phyloP scores from a whole-genome alignment of 2,888 invertebrate genomes.

The Argyresthia albistria region DNA sequence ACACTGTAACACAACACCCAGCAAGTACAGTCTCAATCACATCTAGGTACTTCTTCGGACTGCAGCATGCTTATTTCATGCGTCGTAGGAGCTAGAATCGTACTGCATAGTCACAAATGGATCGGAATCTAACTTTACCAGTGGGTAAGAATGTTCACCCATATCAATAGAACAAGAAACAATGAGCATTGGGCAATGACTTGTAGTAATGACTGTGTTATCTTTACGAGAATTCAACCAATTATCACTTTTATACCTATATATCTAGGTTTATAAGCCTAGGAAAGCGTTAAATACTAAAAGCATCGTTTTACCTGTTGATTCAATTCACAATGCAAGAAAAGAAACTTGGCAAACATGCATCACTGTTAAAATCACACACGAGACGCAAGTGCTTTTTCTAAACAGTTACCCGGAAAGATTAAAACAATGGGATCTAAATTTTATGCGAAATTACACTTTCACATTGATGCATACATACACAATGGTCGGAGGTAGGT shows the following conservation, averaged over 20 bases:
- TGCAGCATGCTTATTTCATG: no score
- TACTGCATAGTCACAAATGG: not conserved
- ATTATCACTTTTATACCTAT: no score
- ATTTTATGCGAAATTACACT: conserved; percentile 67
- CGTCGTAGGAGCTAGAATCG: no score
- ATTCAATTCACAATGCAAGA: no score
- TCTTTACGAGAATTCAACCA: no score
- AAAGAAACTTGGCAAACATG: no score
- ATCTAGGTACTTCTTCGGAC: no score
- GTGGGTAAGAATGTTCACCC: not conserved
- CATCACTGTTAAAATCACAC: conserved; percentile 24
- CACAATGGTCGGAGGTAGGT: conserved; percentile 28
- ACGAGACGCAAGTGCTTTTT: conserved; percentile 42
- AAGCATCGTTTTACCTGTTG: no score
- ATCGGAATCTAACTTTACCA: not conserved
- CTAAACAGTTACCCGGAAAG: conserved; percentile 54
- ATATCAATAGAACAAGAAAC: not conserved
- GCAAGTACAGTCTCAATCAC: no score
- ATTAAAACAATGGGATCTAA: conserved; percentile 64
- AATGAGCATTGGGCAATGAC: not conserved
- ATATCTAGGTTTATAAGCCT: no score
- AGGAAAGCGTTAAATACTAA: no score
- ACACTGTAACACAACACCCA: no score
- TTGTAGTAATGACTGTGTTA: not conserved
- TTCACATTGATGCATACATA: conserved; percentile 47